These are phyloP conservation scores for Nycteola revayana DNA, from an alignment of 2,888 invertebrate species.

Conservation along the genomic window DNA sequence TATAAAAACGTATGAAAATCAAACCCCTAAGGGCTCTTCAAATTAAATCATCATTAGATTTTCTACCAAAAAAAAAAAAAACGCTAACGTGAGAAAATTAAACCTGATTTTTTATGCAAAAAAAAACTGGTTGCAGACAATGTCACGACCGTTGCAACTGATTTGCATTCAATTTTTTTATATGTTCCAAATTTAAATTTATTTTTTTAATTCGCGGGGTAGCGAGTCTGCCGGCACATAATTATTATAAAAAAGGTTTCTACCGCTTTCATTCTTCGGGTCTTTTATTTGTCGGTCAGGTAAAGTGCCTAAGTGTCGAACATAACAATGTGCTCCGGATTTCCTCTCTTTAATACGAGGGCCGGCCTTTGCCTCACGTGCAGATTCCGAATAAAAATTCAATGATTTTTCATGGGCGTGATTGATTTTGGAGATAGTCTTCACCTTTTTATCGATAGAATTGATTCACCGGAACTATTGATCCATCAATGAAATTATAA, in stretches of 20 bases:
- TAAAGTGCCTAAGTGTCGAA: conserved; percentile 71
- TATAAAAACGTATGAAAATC: conserved; percentile 62
- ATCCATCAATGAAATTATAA: conserved; percentile 25
- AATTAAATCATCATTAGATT: conserved; percentile 79
- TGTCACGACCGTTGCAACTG: conserved; percentile 63
- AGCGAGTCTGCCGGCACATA: conserved; percentile 58
- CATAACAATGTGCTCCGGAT: conserved; percentile 76
- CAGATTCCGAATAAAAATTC: conserved; percentile 69
- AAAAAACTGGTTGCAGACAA: conserved; percentile 32
- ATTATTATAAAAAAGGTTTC: conserved; percentile 64
- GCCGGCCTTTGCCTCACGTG: conserved; percentile 76
- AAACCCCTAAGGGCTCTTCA: conserved; percentile 81
- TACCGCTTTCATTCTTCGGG: conserved; percentile 50
- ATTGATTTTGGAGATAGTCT: conserved; percentile 77
- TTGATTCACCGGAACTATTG: conserved; percentile 51
- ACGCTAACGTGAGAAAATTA: conserved; percentile 80
- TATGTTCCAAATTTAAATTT: conserved; percentile 40
- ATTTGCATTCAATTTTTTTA: conserved; percentile 67
- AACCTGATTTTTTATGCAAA: conserved; percentile 49
- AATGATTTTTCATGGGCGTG: conserved; percentile 77
- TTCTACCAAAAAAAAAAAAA: conserved; percentile 55
- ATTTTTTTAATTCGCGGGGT: conserved; percentile 33
- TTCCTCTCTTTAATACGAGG: conserved; percentile 79
- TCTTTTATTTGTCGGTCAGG: conserved; percentile 74
- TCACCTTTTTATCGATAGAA: conserved; percentile 48